Evolutionary conservation across 2,113 vertebrate genomes (phyloP).

Genomic region (Pangasianodon hypophthalmus): DNA sequence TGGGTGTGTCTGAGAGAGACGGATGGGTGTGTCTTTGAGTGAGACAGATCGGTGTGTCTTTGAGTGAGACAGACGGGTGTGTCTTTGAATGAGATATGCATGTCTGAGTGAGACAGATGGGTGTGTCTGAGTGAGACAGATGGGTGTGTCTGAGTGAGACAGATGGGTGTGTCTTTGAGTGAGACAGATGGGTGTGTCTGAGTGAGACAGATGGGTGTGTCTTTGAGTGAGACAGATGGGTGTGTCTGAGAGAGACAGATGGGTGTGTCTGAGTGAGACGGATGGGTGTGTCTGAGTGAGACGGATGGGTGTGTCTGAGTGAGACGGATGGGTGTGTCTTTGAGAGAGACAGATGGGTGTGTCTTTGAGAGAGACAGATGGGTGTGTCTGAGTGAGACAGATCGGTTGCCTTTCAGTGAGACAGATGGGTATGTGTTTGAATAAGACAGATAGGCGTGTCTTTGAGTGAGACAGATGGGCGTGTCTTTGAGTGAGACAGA

Average conservation of each 20-base stretch:
- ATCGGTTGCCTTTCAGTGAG: not conserved
- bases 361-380: not conserved
- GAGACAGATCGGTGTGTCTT: not conserved
- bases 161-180: not conserved
- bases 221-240: not conserved
- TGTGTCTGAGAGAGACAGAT: not conserved
- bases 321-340: not conserved
- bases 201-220: not conserved
- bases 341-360: not conserved
- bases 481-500: not conserved
- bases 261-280: not conserved
- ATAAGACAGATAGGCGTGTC: no score
- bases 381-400: not conserved
- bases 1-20: not conserved
- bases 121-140: not conserved
- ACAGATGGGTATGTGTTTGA: no score
- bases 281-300: no score
- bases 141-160: not conserved
- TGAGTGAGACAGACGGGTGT: not conserved
- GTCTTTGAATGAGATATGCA: not conserved
- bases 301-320: not conserved
- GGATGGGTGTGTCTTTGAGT: not conserved
- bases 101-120: not conserved
- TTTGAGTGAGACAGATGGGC: not conserved
- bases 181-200: not conserved